Evolutionary conservation across 2,113 vertebrate species (phyloP).

Genomic region (Halichoerus grypus): DNA sequence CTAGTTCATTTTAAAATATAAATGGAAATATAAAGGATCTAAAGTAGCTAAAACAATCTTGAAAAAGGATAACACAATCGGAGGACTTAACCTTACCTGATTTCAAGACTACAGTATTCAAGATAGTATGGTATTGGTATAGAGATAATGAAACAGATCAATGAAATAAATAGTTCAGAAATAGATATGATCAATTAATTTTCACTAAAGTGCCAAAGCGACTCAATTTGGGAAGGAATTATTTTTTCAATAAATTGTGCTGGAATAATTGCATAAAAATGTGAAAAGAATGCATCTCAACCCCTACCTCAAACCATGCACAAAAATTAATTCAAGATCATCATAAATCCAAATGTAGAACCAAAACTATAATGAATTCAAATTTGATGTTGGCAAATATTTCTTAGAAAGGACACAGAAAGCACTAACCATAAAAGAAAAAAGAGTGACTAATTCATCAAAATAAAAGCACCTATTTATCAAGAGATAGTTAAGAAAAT

Average conservation of each 20-base stretch:
- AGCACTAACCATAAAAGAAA: not conserved
- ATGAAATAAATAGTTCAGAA: not conserved
- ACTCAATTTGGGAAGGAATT: not conserved
- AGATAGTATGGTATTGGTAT: not conserved
- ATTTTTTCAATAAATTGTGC: not conserved
- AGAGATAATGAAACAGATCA: not conserved
- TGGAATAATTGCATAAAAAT: not conserved
- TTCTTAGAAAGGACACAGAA: not conserved
- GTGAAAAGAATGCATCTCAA: not conserved
- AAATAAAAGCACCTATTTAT: not conserved
- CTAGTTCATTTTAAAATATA: conserved; percentile 1
- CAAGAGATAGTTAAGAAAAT: not conserved
- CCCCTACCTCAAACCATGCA: not conserved
- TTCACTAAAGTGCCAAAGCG: not conserved
- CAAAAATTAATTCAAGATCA: not conserved
- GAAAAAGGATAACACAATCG: not conserved
- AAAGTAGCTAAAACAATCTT: not conserved
- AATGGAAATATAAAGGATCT: not conserved
- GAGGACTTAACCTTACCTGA: not conserved
- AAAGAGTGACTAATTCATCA: not conserved
- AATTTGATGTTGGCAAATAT: conserved; percentile 14
- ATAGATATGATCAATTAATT: not conserved
- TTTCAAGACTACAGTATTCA: not conserved
- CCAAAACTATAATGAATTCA: not conserved
- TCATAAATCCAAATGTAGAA: not conserved